Base-by-base conservation (phyloP, 2,797 vertebrate genomes). In the Limnodromus scolopaceus region DNA sequence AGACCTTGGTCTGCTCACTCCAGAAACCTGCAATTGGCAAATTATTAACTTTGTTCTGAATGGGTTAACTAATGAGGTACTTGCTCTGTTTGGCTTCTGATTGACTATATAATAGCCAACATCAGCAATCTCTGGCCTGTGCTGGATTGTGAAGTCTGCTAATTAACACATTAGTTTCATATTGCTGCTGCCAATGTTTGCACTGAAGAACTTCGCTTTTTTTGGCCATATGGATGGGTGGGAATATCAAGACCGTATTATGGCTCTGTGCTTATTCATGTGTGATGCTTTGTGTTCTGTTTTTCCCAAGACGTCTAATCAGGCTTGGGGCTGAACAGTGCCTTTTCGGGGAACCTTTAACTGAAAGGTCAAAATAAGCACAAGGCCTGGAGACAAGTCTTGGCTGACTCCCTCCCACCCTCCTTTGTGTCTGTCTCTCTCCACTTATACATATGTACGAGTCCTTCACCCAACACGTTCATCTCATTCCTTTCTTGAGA, bases 331-430 rank as follows among this genome's bases (percentile, higher is more conserved):
- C 92, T 88, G 90, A 95, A 64, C 81, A 25, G 84, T 79, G 88
- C 81, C 84, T 79, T 94, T 87, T 92, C 5, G n/a, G 78, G 85
- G 81, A 89, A 91, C 87, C 89, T 96, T 93, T 89, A 85, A 74
- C 93, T 87, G 93, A 95, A 92, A 96, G 96, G 95, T 94, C 95
- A 94, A 74, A 96, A 93, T 83, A 82, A 92, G 81, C 92, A 61
- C 77, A 69, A 92, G 77, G 91, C 51, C 20, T 49, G 49, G 49
- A 76, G 74, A 95, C 65, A 82, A 93, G 90, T 76, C 90, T 84
- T 8, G 4, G 51, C 55, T 55, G 75, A 80, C 63, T 25, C 19
- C 54, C 11, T 48, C 13, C 1, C 20, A 16, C 61, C 30, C 36
- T 43, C 84, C 91, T 95, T 93, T 95, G 91, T 95, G 83, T 83